Evolutionary conservation across 2,113 vertebrate species (phyloP).

Genomic region (Callospermophilus lateralis): DNA sequence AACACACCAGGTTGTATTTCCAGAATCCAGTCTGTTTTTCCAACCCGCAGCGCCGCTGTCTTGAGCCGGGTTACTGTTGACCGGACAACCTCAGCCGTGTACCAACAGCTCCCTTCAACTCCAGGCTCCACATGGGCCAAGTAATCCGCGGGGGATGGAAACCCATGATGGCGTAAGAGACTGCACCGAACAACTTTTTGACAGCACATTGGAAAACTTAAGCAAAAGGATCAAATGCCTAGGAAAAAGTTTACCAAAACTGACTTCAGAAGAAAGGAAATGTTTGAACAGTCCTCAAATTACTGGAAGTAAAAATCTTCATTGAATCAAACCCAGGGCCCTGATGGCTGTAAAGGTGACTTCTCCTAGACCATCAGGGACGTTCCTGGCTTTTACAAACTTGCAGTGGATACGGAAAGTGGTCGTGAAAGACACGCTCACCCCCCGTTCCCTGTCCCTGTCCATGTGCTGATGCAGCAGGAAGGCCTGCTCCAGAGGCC

Average conservation of each 20-base stretch:
- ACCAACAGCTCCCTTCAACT: neutral
- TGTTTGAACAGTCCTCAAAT: neutral
- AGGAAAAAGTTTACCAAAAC: neutral
- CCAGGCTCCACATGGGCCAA: neutral
- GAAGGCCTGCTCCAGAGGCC: no score
- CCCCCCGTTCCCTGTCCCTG: no score
- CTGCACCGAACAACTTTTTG: neutral
- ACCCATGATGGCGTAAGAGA: neutral
- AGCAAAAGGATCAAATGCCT: neutral
- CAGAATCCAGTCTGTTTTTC: neutral
- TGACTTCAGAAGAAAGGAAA: neutral
- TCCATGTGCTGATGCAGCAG: no score
- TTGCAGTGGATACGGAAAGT: no score
- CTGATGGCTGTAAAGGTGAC: neutral
- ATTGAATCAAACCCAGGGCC: neutral
- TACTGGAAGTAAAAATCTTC: neutral
- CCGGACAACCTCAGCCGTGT: neutral
- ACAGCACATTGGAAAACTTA: neutral
- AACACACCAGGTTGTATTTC: no score
- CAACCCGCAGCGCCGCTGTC: accelerated
- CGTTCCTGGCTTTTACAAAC: neutral
- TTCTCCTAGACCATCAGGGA: neutral
- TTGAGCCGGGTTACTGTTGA: neutral
- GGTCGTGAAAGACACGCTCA: no score
- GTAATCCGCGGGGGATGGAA: neutral